phyloP scores from a whole-genome alignment of 2,797 vertebrate genomes.

The Acestrorhynchus altus region DNA sequence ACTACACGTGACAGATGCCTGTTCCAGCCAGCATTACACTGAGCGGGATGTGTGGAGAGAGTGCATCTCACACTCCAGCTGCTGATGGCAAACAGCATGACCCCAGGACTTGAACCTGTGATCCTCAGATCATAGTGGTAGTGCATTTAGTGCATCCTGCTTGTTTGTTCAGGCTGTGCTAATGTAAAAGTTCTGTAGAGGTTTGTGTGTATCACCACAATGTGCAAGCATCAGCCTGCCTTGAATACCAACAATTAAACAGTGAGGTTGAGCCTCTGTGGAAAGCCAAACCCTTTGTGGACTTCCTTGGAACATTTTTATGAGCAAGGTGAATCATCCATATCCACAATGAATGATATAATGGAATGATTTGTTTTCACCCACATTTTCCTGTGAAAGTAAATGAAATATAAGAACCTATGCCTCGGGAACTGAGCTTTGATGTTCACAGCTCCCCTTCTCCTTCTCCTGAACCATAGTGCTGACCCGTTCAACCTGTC shows the following conservation, averaged over 20 bases:
- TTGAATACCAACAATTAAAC: background rate
- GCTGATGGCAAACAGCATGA: no score
- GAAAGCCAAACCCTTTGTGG: background rate
- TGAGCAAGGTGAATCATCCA: no score
- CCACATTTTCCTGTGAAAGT: background rate
- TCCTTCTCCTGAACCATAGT: no score
- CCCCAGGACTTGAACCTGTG: no score
- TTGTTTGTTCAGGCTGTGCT: no score
- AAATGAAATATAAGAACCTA: background rate
- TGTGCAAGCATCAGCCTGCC: background rate
- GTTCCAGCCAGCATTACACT: no score
- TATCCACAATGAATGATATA: background rate
- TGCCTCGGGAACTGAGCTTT: background rate
- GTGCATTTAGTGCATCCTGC: no score
- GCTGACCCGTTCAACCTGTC: background rate
- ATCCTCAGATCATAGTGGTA: no score
- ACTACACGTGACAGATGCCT: no score
- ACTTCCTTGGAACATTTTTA: background rate
- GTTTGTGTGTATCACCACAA: background rate
- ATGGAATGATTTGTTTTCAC: background rate
- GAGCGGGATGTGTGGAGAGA: no score
- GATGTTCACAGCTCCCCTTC: background rate
- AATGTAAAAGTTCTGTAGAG: background rate
- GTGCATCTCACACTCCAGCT: no score
- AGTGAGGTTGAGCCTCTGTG: background rate